Evolutionary conservation across 2,888 invertebrate species (phyloP), one percentile per base, ranked within the genome.

Genomic region (Cerceris ruficornis): DNA sequence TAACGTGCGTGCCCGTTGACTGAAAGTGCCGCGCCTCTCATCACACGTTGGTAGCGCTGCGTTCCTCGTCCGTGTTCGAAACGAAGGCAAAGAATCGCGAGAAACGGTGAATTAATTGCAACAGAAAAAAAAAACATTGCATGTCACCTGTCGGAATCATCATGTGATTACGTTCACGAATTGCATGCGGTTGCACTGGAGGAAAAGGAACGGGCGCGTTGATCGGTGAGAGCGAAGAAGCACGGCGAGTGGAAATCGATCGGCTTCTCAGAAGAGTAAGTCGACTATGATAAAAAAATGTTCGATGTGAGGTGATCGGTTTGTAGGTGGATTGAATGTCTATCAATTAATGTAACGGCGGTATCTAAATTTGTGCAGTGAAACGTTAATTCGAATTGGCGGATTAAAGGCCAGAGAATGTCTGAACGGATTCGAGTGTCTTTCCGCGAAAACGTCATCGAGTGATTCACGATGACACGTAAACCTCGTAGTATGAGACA

Each of bases 21-120:
- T 84, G 81, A 80, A 83, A 84, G 82, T 81, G 81, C 86, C 88
- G 86, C 88, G 81, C 87, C 87, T 90, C 79, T 80, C 73, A 49
- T 52, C 68, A 70, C 70, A 54, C 59, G 73, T 72, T 62, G 55
- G 58, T 62, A 72, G 64, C 50, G 50, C 62, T 46, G 6, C 46
- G 41, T 50, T 64, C 42, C 41, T 15, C 7, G 61, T 65, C 58
- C 46, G 13, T 62, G 54, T 15, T 43, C 28, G 61, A 54, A 64
- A 70, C 62, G 54, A 55, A n/a, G 41, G 43, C 39, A 14, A 14
- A 57, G 60, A 77, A 72, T 14, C 57, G 55, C 9, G 43, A 11
- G 11, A 28, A 28, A 28, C 28, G 28, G 28, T 28, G 28, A 28
- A 43, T 58, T 13, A 41, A 28, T 41, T 59, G n/a, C 39, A 17